These are phyloP conservation scores for Meghimatium bilineatum DNA, from an alignment of 2,888 invertebrate species.

Conservation along the genomic window DNA sequence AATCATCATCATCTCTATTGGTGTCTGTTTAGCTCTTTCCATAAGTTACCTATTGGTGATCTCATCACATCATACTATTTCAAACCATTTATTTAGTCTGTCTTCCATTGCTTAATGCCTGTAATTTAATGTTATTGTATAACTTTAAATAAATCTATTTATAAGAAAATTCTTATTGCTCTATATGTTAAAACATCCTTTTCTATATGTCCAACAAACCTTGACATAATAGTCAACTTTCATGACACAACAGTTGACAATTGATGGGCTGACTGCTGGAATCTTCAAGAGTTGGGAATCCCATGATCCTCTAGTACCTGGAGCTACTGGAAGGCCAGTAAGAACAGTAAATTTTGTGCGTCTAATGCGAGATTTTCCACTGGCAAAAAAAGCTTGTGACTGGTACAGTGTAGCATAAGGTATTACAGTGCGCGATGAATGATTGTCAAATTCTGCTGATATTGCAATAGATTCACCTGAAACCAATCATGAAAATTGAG, in stretches of 20 bases:
- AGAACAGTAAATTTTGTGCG: constrained; percentile 78
- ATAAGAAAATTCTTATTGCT: background rate
- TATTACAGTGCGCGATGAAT: constrained; percentile 77
- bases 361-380: constrained; percentile 77
- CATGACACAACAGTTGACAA: constrained; percentile 78
- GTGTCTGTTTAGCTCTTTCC: no score
- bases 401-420: constrained; percentile 78
- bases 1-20: no score
- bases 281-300: constrained; percentile 78
- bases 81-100: no score
- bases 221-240: constrained; percentile 78
- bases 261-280: constrained; percentile 78
- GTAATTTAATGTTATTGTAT: no score
- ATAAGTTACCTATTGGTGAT: no score
- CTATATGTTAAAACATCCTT: background rate
- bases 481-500: constrained; percentile 33
- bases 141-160: no score
- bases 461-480: constrained; percentile 78
- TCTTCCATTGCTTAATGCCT: no score
- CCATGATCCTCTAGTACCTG: constrained; percentile 76
- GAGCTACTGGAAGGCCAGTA: constrained; percentile 75
- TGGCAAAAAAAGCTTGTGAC: constrained; percentile 78
- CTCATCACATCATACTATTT: no score
- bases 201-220: constrained; percentile 59
- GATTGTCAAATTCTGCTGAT: constrained; percentile 79